These are phyloP conservation scores for Colletes latitarsis DNA, from an alignment of 1,140 invertebrate genomes.

Conservation along the genomic window DNA sequence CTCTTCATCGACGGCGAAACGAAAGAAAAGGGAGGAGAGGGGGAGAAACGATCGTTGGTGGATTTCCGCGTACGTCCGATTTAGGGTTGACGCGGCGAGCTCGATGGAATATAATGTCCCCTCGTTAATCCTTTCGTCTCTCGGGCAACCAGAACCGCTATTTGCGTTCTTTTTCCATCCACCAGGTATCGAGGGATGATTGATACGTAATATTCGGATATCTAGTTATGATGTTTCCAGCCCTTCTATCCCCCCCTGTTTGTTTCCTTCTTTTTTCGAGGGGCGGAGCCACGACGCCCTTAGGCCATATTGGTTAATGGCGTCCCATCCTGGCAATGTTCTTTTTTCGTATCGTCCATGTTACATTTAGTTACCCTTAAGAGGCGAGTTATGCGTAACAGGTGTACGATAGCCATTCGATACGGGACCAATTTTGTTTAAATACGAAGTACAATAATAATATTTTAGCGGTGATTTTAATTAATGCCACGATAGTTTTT, in stretches of 20 bases:
- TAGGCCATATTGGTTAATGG: no score
- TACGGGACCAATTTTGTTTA: no score
- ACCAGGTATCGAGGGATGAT: not conserved
- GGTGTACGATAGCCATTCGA: no score
- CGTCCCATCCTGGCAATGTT: no score
- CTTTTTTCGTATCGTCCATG: no score
- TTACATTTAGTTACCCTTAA: no score
- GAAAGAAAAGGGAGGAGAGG: not conserved
- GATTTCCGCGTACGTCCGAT: slow-evolving; percentile 24
- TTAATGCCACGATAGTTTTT: no score
- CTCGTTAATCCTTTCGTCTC: slow-evolving; percentile 40
- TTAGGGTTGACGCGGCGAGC: not conserved
- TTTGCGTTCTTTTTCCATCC: not conserved
- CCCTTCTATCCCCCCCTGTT: not conserved
- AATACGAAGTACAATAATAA: no score
- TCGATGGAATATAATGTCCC: slow-evolving; percentile 33
- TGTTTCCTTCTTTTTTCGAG: not conserved
- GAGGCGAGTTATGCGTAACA: no score
- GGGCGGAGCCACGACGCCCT: no score
- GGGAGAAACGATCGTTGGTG: slow-evolving; percentile 11
- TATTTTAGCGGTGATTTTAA: no score
- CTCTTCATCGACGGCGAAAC: slow-evolving; percentile 1
- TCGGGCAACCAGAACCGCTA: slow-evolving; percentile 12
- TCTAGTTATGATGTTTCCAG: not conserved
- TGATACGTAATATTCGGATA: slow-evolving; percentile 30